These are phyloP conservation scores for Pholis gunnellus DNA, from an alignment of 2,113 vertebrate species.

Conservation along the genomic window DNA sequence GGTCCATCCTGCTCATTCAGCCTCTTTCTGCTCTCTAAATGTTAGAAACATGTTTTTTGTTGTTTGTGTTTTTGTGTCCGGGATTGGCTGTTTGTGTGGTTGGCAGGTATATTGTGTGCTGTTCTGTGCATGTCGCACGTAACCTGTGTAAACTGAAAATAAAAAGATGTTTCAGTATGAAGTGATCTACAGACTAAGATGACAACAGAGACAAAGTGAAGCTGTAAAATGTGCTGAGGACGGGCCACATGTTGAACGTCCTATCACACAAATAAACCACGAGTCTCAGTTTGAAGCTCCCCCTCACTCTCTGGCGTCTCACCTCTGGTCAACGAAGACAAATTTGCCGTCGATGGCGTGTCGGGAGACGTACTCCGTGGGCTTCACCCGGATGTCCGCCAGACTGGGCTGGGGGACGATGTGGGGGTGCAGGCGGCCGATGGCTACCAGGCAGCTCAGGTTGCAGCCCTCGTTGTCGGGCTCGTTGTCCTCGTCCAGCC, in stretches of 20 bases:
- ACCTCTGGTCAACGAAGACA: conserved; percentile 99
- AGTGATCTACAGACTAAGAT: neutral
- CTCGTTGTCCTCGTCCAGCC: conserved; percentile 96
- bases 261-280: neutral
- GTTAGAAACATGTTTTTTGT: neutral
- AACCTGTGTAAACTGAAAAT: too few species aligned
- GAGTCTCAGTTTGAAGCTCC: neutral
- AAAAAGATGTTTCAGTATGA: neutral
- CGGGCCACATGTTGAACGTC: neutral
- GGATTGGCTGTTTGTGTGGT: too few species aligned
- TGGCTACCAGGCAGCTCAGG: conserved; percentile 97
- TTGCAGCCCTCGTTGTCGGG: conserved; percentile 98
- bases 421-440: conserved; percentile 95
- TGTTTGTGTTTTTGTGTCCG: too few species aligned
- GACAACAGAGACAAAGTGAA: neutral
- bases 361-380: conserved; percentile 96
- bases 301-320: conserved; percentile 39
- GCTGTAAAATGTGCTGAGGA: neutral
- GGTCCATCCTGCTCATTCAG: too few species aligned
- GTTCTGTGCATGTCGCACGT: too few species aligned
- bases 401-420: conserved; percentile 91
- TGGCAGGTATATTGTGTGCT: too few species aligned
- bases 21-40: too few species aligned
- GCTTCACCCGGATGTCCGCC: conserved; percentile 95
- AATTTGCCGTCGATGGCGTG: conserved; percentile 99